Evolutionary conservation across 2,888 invertebrate species (phyloP).

Genomic region (Oeneis ivallda): DNA sequence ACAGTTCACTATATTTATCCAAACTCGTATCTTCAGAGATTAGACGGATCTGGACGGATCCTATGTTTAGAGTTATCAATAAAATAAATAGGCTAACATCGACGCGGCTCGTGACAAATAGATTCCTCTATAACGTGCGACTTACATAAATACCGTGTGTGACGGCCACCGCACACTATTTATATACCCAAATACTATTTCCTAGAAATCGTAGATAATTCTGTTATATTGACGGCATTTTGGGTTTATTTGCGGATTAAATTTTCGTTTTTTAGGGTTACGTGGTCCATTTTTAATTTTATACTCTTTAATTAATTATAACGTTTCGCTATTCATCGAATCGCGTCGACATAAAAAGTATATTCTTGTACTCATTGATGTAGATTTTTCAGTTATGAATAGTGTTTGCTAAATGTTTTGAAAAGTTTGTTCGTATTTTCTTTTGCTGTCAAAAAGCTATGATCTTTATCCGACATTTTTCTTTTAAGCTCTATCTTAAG

Average conservation of each 20-base stretch:
- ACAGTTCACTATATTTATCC: no score
- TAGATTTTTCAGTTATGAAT: no score
- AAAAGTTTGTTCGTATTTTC: no score
- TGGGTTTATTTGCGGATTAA: conserved; percentile 46
- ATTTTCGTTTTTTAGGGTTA: conserved; percentile 24
- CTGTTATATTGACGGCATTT: conserved; percentile 34
- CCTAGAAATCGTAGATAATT: conserved; percentile 35
- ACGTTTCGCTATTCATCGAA: no score
- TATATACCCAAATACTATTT: conserved; percentile 36
- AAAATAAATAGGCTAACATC: conserved; percentile 6
- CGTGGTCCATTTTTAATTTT: not conserved
- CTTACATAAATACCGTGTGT: conserved; percentile 32
- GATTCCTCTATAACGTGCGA: conserved; percentile 10
- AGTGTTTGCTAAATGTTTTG: no score
- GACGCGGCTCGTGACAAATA: conserved; percentile 3
- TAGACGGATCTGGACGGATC: not conserved
- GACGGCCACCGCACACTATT: conserved; percentile 30
- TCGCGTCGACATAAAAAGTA: no score
- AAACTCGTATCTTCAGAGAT: no score
- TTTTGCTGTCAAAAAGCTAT: no score
- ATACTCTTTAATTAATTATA: no score
- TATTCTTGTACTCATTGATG: no score
- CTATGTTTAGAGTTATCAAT: not conserved
- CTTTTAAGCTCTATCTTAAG: no score
- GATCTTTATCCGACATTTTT: no score